A percentile compares a stretch with the other conserved stretches of the same genome.
These are phyloP conservation scores for Bombus polaris DNA, from an alignment of 1,140 invertebrate species.

Conservation along the genomic window DNA sequence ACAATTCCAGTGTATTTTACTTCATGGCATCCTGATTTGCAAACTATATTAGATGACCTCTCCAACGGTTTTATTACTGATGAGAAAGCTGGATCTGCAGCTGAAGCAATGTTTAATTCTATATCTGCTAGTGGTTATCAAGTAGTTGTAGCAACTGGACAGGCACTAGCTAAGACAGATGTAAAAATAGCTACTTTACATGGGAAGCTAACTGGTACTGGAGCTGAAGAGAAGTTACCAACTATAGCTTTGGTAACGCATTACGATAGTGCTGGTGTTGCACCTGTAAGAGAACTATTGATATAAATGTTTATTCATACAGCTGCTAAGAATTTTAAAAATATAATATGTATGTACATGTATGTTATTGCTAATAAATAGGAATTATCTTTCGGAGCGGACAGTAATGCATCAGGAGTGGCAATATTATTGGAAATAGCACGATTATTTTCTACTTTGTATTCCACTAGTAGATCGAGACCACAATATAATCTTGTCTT, in stretches of 20 bases:
- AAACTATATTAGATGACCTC: constrained; percentile 90
- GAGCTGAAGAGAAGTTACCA: constrained; percentile 90
- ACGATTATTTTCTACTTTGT: constrained; percentile 95
- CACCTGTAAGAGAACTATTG: constrained; percentile 87
- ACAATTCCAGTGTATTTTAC: constrained; percentile 96
- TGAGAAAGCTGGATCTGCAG: constrained; percentile 86
- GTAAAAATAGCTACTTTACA: constrained; percentile 92
- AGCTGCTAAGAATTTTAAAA: constrained; percentile 17
- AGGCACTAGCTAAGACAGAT: constrained; percentile 88
- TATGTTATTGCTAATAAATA: constrained; percentile 78
- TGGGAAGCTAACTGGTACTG: constrained; percentile 92
- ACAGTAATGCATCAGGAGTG: constrained; percentile 97
- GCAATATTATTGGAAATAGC: constrained; percentile 94
- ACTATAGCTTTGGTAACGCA: constrained; percentile 95
- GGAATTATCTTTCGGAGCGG: constrained; percentile 93
- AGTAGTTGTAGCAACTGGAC: constrained; percentile 88
- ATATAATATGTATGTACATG: neutral
- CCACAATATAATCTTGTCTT: constrained; percentile 95
- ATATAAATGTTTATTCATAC: constrained; percentile 16
- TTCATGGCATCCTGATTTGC: constrained; percentile 88
- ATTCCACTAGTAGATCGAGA: constrained; percentile 90
- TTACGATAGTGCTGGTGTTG: constrained; percentile 94
- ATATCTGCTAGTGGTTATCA: constrained; percentile 97
- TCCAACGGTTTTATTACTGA: constrained; percentile 83
- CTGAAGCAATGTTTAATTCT: constrained; percentile 91